Evolutionary conservation across 2,888 invertebrate genomes (phyloP).

Genomic region (Habroteleia sp.): DNA sequence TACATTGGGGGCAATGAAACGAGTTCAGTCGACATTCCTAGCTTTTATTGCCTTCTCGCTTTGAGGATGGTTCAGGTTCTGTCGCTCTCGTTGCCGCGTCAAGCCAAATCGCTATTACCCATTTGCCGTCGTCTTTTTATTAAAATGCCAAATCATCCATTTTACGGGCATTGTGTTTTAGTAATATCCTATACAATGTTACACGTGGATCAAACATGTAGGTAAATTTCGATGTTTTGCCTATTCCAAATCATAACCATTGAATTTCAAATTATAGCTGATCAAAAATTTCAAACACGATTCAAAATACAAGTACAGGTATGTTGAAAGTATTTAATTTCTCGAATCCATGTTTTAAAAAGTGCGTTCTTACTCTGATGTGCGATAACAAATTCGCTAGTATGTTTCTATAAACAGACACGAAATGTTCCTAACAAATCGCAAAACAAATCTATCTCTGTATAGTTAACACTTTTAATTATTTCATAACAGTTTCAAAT

Average conservation of each 20-base stretch:
- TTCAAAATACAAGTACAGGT: no score
- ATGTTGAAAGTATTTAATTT: no score
- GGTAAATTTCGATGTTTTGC: neutral
- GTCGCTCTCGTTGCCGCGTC: conserved; percentile 48
- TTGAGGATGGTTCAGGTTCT: conserved; percentile 67
- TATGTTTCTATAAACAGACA: no score
- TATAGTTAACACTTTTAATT: no score
- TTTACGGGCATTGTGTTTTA: conserved; percentile 15
- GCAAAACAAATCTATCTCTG: no score
- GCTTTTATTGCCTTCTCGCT: conserved; percentile 72
- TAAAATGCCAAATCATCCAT: conserved; percentile 39
- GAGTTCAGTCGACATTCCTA: conserved; percentile 71
- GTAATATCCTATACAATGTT: conserved; percentile 16
- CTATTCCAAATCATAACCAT: no score
- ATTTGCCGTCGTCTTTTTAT: conserved; percentile 53
- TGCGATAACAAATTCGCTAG: no score
- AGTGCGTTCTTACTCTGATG: no score
- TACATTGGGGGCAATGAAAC: conserved; percentile 67
- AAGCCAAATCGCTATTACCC: conserved; percentile 44
- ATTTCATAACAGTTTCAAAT: no score
- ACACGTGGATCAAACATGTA: neutral
- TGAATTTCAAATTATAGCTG: no score
- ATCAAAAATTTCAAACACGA: neutral
- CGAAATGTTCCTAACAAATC: no score
- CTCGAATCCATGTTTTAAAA: no score